Base-by-base conservation (phyloP, 2,113 vertebrate genomes). In the Uria aalge region DNA sequence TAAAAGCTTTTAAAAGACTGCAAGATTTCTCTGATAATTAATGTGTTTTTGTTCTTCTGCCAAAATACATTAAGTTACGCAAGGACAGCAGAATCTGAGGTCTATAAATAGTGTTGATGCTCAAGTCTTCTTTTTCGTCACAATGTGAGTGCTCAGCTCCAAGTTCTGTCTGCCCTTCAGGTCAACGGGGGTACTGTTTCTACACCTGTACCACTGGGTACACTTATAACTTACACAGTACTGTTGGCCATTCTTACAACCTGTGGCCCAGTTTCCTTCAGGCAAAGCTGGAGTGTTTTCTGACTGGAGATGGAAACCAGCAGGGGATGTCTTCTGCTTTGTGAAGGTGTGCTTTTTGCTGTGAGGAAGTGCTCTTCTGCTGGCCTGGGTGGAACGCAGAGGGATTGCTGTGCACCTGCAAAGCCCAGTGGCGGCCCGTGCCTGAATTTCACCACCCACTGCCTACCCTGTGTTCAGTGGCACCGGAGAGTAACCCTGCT, bases 381-480 rank as follows among this genome's bases (percentile, higher is more conserved):
- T 84, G 12, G 3, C 50, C n/a, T 66, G 20, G 11, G 24, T 59
- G 59, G 10, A 63, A 43, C 41, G 5, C 30, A 64, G 27, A 53
- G 16, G n/a, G 20, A 6, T 36, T 52, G 6, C 48, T 53, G 6
- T 83, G 38, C 14, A 21, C 8, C 22, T 79, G 23, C 30, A 43
- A 47, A 74, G n/a, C 23, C 11, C 21, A 36, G 23, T 2, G 2
- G 9, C 9, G 22, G 19, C 8, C 8, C 4, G 0, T n/a, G 20
- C 22, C 11, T 63, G 57, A 77, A 24, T 15, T 64, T 50, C 23
- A 40, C 9, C 45, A 5, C 3, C 29, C 4, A 4, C 16, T n/a
- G 57, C 36, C 56, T 32, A 24, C 40, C 41, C 7, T 20, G 0
- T 47, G 11, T 52, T 48, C 16, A 91, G 23, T 60, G 24, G 19